Evolutionary conservation across 1,140 invertebrate genomes (phyloP).

Genomic region (Nephila pilipes): DNA sequence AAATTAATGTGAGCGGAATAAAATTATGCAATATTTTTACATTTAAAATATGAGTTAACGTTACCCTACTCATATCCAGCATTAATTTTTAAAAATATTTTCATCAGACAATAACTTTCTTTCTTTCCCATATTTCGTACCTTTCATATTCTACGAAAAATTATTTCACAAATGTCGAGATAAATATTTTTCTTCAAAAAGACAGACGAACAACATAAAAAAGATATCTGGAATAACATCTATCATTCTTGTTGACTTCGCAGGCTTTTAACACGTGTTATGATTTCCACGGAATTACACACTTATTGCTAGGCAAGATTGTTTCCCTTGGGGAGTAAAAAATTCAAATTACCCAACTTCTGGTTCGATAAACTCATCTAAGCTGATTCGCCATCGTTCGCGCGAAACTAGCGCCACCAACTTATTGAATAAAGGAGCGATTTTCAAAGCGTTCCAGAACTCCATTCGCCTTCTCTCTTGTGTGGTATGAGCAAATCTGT

Average conservation of each 20-base stretch:
- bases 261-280: neutral
- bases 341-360: constrained; percentile 30
- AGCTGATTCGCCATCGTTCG: neutral
- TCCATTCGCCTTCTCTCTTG: neutral
- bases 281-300: neutral
- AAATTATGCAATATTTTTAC: too few relatives aligned
- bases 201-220: neutral
- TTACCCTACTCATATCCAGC: too few relatives aligned
- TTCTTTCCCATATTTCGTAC: neutral
- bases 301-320: neutral
- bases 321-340: neutral
- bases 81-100: neutral
- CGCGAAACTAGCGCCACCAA: neutral
- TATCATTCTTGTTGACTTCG: neutral
- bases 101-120: too few relatives aligned
- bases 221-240: neutral
- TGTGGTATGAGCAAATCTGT: constrained; percentile 25
- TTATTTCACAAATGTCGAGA: neutral
- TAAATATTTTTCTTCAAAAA: neutral
- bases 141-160: neutral
- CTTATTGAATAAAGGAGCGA: neutral
- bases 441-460: neutral
- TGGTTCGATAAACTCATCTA: neutral
- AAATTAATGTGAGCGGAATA: too few relatives aligned
- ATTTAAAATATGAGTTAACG: too few relatives aligned